These are phyloP conservation scores for Poeciliopsis turneri DNA, from an alignment of 2,797 vertebrate species.

Conservation along the genomic window DNA sequence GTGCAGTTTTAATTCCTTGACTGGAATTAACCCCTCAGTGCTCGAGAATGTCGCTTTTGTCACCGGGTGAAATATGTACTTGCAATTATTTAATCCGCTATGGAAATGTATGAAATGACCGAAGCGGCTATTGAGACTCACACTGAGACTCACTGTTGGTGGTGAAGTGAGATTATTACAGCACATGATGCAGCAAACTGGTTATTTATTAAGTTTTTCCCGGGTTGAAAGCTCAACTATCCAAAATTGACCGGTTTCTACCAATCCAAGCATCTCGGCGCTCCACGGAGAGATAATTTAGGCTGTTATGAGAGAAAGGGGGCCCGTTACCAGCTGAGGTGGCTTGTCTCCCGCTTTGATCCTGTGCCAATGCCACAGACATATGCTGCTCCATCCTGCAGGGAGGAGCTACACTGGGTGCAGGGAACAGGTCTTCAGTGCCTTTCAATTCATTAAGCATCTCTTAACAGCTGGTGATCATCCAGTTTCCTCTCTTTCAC, in stretches of 20 bases:
- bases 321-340: constrained; percentile 57
- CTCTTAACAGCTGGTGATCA: constrained; percentile 65
- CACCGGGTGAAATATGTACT: constrained; percentile 18
- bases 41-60: constrained; percentile 20
- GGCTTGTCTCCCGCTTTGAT: constrained; percentile 68
- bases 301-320: constrained; percentile 38
- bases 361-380: constrained; percentile 66
- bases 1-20: constrained; percentile 22
- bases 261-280: constrained; percentile 45
- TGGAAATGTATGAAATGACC: constrained; percentile 28
- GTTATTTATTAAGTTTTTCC: constrained; percentile 14
- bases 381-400: constrained; percentile 71
- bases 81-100: constrained; percentile 22
- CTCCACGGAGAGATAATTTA: constrained; percentile 29
- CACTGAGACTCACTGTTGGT: neutral
- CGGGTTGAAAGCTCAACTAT: constrained; percentile 10
- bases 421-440: constrained; percentile 47
- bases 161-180: constrained; percentile 1
- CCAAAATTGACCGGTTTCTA: constrained; percentile 22
- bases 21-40: constrained; percentile 16
- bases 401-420: constrained; percentile 63
- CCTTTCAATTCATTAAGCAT: constrained; percentile 61
- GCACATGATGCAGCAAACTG: constrained; percentile 21
- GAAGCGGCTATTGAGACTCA: constrained; percentile 12
- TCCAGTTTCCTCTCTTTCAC: constrained; percentile 62